These are phyloP conservation scores for Lochmaea capreae DNA, from an alignment of 2,888 invertebrate species.

Conservation along the genomic window DNA sequence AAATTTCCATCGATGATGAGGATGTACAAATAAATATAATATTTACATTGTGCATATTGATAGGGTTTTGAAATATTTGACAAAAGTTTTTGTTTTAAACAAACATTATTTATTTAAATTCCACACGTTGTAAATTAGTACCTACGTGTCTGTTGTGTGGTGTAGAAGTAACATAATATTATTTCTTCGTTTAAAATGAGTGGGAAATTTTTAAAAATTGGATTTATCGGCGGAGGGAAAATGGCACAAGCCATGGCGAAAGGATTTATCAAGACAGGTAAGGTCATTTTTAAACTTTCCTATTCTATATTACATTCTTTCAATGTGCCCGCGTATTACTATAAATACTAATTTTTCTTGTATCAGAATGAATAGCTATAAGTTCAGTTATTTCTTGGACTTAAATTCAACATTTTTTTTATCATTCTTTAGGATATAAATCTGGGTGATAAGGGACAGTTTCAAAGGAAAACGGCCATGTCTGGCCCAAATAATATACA, in stretches of 20 bases:
- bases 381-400: no score
- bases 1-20: background rate
- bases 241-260: slow-evolving; percentile 93
- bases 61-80: background rate
- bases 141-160: background rate
- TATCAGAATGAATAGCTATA: no score
- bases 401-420: no score
- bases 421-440: no score
- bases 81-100: background rate
- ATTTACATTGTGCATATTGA: background rate
- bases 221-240: slow-evolving; percentile 92
- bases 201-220: slow-evolving; percentile 76
- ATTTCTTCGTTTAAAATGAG: slow-evolving; percentile 49
- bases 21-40: background rate
- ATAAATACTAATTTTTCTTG: no score
- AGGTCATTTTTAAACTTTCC: slow-evolving; percentile 45
- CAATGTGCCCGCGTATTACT: no score
- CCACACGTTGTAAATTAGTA: background rate
- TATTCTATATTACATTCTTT: background rate
- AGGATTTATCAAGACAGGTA: slow-evolving; percentile 89
- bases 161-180: background rate
- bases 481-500: no score
- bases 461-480: no score
- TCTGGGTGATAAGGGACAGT: no score
- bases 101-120: background rate